Base-by-base conservation (phyloP, 2,113 vertebrate genomes). In the Sceloporus undulatus region DNA sequence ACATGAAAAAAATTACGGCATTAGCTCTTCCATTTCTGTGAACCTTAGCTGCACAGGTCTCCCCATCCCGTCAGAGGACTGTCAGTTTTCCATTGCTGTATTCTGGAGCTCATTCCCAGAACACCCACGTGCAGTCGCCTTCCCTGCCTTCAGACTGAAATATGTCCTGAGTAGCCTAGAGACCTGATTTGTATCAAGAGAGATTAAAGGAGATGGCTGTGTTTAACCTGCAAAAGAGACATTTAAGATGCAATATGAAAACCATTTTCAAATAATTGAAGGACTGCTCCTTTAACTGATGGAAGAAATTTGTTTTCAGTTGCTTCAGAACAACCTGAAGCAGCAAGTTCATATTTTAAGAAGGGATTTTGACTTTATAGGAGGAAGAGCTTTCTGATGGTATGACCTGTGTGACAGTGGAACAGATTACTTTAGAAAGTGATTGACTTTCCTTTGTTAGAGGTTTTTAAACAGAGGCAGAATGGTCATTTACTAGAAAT, bases 361-460 rank as follows among this genome's bases (percentile, higher is more conserved):
- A 68, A 82, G 59, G 62, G 79, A 80, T 80, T 68, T 74, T 62
- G n/a, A 80, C 34, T 80, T 59, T 62, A 68, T 68, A 68, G 27
- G 18, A 38, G 34, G 54, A 34, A 66, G 65, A 16, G 7, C 21
- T 42, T 42, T 27, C 23, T 29, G 62, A 56, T 80, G 21, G 18
- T 25, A 38, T 74, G n/a, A 74, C 9, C 62, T 66, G 59, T 68
- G 38, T 13, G 21, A 38, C 80, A 66, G 23, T 66, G 80, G 38
- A 25, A 82, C 62, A 27, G 38, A 66, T 62, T 81, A 9, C 79
- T 34, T 81, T 19, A 79, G n/a, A 23, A 23, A 80, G 34, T 8
- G 38, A 40, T 42, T 19, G 59, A 40, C 10, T 40, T n/a, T 81
- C 34, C 40, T 42, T 65, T 65, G 38, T 42, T 68, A 82, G 38